Evolutionary conservation across 2,113 vertebrate species (phyloP), one percentile per base, ranked within the genome.

Genomic region (Gasterosteus nipponicus): DNA sequence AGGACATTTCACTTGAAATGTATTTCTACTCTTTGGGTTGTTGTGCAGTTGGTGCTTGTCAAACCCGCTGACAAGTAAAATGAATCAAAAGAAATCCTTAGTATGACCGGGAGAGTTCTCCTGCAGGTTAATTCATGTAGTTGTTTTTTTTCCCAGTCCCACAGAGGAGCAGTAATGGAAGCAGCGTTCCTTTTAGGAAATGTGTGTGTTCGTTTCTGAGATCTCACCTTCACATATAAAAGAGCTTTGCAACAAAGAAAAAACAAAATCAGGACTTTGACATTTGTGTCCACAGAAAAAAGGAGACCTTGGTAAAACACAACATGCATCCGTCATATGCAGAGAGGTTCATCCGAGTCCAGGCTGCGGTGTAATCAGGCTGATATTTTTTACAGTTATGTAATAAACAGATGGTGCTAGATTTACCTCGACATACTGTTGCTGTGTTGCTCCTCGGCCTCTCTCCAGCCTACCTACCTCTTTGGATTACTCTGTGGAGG

Each of bases 401-500:
- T 85, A 81, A 89, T 29, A 33, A 71, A 74, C 83, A 84, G 77
- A 87, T 86, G 87, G 67, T 2, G 5, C 41, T 44, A 58, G 64
- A 66, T 75, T 73, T 62, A 85, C 64, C 80, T 82, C 31, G 7
- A 44, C 63, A 29, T 46, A 68, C 61, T 73, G 53, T 64, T 73
- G 71, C 60, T 38, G 46, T 60, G 75, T 49, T 51, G 60, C 75
- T 73, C 74, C 72, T 60, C 69, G 63, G 56, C 44, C 73, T 81
- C 35, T 46, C 35, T 79, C 26, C 61, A 49, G 65, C 65, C 75
- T 62, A 66, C 46, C 58, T 64, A 76, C 60, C 44, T 74, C 53
- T 65, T 18, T 85, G 74, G 72, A 85, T 77, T 42, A 71, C 78
- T 57, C 73, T 78, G 80, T 83, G 82, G 78, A 19, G 1, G 59